Conservation (phyloP, 2,797 vertebrate genomes). For the Anguilla megastoma region DNA sequence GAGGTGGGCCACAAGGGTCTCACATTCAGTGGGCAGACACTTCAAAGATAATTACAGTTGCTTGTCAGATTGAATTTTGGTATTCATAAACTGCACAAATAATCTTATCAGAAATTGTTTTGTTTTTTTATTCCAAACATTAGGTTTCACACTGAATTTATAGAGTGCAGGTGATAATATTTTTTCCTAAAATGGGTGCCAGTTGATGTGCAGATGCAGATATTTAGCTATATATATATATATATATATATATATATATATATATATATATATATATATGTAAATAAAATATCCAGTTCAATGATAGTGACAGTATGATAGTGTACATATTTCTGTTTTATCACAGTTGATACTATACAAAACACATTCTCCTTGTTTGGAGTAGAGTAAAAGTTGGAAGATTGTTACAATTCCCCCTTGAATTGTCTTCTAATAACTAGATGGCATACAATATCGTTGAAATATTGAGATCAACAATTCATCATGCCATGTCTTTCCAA, state of each 20-base stretch:
- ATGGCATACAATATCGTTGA: not conserved
- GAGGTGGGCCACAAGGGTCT: not conserved
- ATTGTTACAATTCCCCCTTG: not conserved
- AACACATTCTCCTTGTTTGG: not conserved
- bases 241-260: too few species aligned
- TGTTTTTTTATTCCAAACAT: not conserved
- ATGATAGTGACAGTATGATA: too few species aligned
- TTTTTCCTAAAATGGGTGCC: slow-evolving; percentile 94
- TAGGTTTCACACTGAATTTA: not conserved
- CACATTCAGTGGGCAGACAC: not conserved
- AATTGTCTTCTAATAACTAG: not conserved
- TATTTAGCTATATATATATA: too few species aligned
- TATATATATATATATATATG: slow-evolving; percentile 87
- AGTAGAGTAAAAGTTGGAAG: not conserved
- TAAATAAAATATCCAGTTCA: too few species aligned
- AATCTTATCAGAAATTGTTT: not conserved
- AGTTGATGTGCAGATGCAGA: slow-evolving; percentile 90
- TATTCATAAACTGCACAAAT: slow-evolving; percentile 17
- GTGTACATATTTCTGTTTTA: too few species aligned
- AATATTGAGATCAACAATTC: not conserved
- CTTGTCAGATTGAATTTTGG: slow-evolving; percentile 59
- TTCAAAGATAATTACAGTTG: slow-evolving; percentile 67
- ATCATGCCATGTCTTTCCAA: not conserved
- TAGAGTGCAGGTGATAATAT: slow-evolving; percentile 87
- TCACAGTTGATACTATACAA: not conserved